Evolutionary conservation across 2,888 invertebrate species (phyloP).

Genomic region (Agrochola circellaris): DNA sequence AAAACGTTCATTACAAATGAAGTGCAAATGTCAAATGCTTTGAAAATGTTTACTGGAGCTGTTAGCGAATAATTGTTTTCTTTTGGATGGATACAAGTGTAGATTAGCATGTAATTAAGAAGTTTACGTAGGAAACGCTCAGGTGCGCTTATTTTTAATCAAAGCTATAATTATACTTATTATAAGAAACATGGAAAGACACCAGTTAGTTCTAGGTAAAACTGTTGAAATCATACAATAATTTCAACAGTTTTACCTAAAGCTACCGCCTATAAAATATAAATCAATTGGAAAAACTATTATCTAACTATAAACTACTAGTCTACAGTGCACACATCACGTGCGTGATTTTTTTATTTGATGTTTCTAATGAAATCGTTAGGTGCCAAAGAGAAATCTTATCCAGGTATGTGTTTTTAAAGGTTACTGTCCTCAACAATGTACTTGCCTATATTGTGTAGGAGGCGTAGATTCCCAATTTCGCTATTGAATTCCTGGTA

Average conservation of each 20-base stretch:
- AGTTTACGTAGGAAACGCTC: slow-evolving; percentile 6
- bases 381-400: neutral
- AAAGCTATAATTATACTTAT: neutral
- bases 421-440: neutral
- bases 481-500: slow-evolving; percentile 40
- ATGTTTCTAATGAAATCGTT: neutral
- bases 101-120: slow-evolving; percentile 39
- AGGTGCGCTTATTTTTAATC: neutral
- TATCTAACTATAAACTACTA: neutral
- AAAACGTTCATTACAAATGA: slow-evolving; percentile 24
- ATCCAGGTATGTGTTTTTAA: neutral
- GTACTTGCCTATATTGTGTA: neutral
- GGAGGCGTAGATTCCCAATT: slow-evolving; percentile 7
- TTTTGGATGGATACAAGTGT: slow-evolving; percentile 28
- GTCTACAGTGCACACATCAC: neutral
- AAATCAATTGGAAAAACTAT: neutral
- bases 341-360: neutral
- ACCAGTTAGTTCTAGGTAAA: too few relatives aligned
- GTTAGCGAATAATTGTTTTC: slow-evolving; percentile 32
- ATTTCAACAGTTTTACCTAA: neutral
- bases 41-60: slow-evolving; percentile 29
- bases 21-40: slow-evolving; percentile 25
- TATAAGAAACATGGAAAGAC: neutral
- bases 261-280: neutral
- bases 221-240: neutral